These are phyloP conservation scores for Drosophila prosaltans DNA, from an alignment of 1,140 invertebrate genomes.

Conservation along the genomic window DNA sequence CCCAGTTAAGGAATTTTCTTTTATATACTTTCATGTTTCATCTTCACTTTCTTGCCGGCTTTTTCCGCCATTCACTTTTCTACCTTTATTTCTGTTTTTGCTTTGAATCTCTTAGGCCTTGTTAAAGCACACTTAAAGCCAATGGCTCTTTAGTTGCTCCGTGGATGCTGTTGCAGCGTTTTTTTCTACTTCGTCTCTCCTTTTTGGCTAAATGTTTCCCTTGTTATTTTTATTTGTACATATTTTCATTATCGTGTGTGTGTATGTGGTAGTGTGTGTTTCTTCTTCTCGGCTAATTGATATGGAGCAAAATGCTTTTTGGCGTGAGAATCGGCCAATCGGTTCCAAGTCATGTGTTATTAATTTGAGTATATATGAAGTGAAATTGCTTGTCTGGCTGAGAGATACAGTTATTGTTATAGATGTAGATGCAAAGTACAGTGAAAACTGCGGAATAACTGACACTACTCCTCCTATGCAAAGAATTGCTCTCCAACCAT, in stretches of 20 bases:
- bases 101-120: constrained; percentile 16
- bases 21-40: constrained; percentile 16
- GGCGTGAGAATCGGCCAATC: neutral
- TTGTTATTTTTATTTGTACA: constrained; percentile 13
- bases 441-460: neutral
- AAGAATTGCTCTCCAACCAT: no score
- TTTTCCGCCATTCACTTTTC: constrained; percentile 19
- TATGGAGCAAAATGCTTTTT: constrained; percentile 3
- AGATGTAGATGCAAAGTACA: neutral
- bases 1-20: neutral
- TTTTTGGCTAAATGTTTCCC: constrained; percentile 13
- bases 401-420: neutral
- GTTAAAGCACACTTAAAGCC: constrained; percentile 20
- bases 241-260: constrained; percentile 3
- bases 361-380: constrained; percentile 3
- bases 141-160: constrained; percentile 18
- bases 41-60: neutral
- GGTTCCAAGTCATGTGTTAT: constrained; percentile 7
- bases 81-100: neutral
- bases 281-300: constrained; percentile 13
- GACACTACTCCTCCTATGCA: no score
- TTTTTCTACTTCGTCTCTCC: neutral
- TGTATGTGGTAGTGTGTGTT: neutral
- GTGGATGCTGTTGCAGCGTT: neutral
- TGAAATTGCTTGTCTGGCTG: neutral